Evolutionary conservation across 2,797 vertebrate genomes (phyloP), one percentile per base, ranked within the genome.

Genomic region (Petrocephalus sullivani): DNA sequence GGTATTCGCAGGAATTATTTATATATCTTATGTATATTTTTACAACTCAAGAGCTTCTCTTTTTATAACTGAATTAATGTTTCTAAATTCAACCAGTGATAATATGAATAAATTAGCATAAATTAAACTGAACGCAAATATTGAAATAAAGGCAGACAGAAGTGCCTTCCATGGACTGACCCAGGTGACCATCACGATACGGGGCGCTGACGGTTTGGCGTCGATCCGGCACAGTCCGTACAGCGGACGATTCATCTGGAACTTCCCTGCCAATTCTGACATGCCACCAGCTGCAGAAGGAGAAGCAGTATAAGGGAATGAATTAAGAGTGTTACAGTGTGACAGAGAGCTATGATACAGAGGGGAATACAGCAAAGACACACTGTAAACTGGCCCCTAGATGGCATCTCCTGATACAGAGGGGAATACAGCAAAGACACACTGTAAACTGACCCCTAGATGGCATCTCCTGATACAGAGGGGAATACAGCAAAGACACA

Each of bases 141-240:
- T 16, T 57, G 21, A 28, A 85, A 85, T 37, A 16, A 28, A 7
- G 9, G 14, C 53, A 19, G 12, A 56, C 23, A 8, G 82, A 85
- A 23, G 82, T 78, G 71, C 0, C 71, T 37, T n/a, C 7, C 1
- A 12, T 60, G 28, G 87, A 89, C 90, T 90, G 60, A 92, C 91
- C 91, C 91, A 92, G 86, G 87, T 89, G 61, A 92, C 89, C 90
- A 92, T 90, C 71, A 88, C 88, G 7, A 89, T 86, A 2, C 58
- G 86, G 23, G 89, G 90, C 12, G 56, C 61, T 12, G 71, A 81
- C 4, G 56, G 88, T 16, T 83, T 88, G 12, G 64, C 46, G 0
- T 41, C 51, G 14, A 92, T 87, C 46, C 90, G 89, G 57, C 90
- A 91, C 57, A 92, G 89, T 23, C 90, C 91, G 10, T 91, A 92